phyloP scores from a whole-genome alignment of 2,797 vertebrate species.

The Parotocinclus haroldoi region DNA sequence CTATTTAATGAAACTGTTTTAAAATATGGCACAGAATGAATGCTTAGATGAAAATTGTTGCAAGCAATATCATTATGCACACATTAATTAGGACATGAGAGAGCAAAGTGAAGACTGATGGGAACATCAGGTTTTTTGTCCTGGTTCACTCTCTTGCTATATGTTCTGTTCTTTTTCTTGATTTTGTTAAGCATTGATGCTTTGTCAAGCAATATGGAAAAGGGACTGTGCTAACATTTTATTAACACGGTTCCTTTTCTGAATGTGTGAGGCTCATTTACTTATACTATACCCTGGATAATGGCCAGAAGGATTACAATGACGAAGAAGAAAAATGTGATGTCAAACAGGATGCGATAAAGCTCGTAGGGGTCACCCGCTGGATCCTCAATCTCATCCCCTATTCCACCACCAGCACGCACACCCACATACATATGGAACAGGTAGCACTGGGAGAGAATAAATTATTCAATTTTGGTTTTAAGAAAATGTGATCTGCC shows the following conservation, averaged over 20 bases:
- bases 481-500: too few relatives aligned
- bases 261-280: background rate
- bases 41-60: too few relatives aligned
- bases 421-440: slow-evolving; percentile 99
- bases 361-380: slow-evolving; percentile 97
- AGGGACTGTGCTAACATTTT: background rate
- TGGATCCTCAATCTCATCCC: slow-evolving; percentile 97
- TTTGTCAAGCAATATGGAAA: too few relatives aligned
- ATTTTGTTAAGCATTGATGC: too few relatives aligned
- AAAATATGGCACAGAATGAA: too few relatives aligned
- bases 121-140: too few relatives aligned
- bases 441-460: slow-evolving; percentile 82
- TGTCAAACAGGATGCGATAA: slow-evolving; percentile 97
- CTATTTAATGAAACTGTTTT: too few relatives aligned
- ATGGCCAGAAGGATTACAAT: slow-evolving; percentile 98
- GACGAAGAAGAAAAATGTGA: slow-evolving; percentile 99
- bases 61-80: too few relatives aligned
- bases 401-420: slow-evolving; percentile 95
- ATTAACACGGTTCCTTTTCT: background rate
- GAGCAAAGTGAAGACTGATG: too few relatives aligned
- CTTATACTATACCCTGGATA: slow-evolving; percentile 84
- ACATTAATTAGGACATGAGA: too few relatives aligned
- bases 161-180: too few relatives aligned
- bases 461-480: background rate
- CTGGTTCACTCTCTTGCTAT: too few relatives aligned